Evolutionary conservation across 2,888 invertebrate species (phyloP).

Genomic region (Rhagium mordax): DNA sequence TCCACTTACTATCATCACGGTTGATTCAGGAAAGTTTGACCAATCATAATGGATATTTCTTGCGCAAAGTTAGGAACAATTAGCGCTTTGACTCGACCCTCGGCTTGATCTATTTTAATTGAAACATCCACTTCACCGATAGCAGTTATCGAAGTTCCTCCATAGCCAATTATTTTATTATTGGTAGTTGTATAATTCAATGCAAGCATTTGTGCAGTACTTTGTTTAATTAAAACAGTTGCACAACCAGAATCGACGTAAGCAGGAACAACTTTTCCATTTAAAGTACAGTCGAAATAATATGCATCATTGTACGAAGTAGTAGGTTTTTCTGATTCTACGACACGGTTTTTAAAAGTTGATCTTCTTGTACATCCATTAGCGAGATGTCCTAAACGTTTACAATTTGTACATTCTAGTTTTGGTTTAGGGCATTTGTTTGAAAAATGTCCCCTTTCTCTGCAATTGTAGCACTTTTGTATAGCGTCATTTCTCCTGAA

Average conservation of each 20-base stretch:
- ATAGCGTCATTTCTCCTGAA: too few relatives aligned
- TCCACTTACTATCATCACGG: not conserved
- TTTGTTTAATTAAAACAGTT: not conserved
- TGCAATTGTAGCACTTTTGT: too few relatives aligned
- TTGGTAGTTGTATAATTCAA: not conserved
- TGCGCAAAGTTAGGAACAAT: too few relatives aligned
- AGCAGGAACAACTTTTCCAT: not conserved
- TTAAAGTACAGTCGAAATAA: not conserved
- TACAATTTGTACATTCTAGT: too few relatives aligned
- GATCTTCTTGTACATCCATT: not conserved
- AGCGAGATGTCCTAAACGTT: too few relatives aligned
- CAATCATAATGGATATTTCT: not conserved
- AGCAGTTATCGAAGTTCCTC: not conserved
- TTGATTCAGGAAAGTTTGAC: not conserved
- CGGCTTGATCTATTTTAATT: not conserved
- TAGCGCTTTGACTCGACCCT: not conserved
- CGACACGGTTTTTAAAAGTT: not conserved
- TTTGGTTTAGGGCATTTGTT: too few relatives aligned
- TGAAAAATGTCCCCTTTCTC: too few relatives aligned
- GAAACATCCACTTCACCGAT: not conserved
- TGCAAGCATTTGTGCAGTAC: too few relatives aligned
- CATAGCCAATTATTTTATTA: not conserved
- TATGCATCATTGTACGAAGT: not conserved
- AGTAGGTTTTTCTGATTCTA: too few relatives aligned
- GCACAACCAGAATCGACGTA: not conserved